Conservation (phyloP, 1,140 invertebrate species). For the Venturia canescens region DNA sequence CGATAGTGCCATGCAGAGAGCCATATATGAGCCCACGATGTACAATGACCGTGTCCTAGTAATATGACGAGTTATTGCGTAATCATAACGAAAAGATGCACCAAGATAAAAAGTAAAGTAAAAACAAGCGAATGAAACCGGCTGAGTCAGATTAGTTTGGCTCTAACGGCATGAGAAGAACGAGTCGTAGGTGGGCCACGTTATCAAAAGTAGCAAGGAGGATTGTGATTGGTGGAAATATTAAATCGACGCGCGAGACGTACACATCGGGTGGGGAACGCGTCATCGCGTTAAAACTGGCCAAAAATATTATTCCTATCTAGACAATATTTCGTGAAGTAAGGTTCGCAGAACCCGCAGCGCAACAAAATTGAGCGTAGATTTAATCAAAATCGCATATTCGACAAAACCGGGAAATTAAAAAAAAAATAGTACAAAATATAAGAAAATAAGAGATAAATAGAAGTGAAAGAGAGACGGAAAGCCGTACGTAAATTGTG, state of each 20-base stretch:
- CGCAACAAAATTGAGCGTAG: slow-evolving; percentile 31
- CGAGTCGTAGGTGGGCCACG: slow-evolving; percentile 16
- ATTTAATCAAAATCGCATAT: slow-evolving; percentile 16
- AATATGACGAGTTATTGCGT: no score
- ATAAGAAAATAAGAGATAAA: neutral
- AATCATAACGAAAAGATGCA: no score
- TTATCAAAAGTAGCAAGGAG: neutral
- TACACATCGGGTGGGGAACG: neutral
- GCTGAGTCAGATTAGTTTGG: neutral
- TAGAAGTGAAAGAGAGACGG: no score
- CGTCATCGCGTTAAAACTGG: neutral
- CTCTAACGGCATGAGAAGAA: neutral
- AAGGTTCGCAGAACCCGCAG: neutral
- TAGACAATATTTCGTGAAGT: neutral
- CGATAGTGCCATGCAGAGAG: no score
- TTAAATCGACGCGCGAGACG: slow-evolving; percentile 15
- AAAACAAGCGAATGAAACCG: no score
- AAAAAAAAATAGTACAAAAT: neutral
- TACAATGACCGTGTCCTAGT: no score
- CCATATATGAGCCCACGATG: no score
- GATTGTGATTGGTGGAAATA: slow-evolving; percentile 12
- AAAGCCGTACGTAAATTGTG: no score
- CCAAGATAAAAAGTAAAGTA: no score
- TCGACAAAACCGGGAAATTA: neutral
- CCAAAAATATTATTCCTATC: slow-evolving; percentile 6